Evolutionary conservation across 2,797 vertebrate genomes (phyloP).

Genomic region (Stomatorhinus walkeri): DNA sequence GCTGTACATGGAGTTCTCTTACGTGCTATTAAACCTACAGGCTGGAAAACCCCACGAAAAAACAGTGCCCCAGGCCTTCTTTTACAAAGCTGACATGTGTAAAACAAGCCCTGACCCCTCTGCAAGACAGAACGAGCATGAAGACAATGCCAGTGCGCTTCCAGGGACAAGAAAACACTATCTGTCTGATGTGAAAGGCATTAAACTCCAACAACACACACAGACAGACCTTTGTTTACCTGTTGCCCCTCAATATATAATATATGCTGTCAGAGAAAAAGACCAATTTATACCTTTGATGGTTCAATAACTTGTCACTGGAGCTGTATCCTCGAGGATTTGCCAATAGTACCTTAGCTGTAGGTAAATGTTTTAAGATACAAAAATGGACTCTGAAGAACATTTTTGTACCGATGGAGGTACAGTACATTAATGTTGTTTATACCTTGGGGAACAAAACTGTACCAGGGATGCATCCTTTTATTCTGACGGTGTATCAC

Average conservation of each 20-base stretch:
- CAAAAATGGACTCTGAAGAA: neutral
- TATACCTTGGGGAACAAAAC: neutral
- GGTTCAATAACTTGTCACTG: neutral
- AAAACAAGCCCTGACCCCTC: neutral
- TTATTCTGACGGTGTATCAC: neutral
- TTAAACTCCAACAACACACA: neutral
- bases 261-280: neutral
- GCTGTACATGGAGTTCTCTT: slow-evolving; percentile 12
- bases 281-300: neutral
- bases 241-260: neutral
- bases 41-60: neutral
- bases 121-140: neutral
- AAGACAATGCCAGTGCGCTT: neutral
- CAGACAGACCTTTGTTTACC: neutral
- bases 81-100: neutral
- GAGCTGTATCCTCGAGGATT: neutral
- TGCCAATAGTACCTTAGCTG: neutral
- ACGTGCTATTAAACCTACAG: slow-evolving; percentile 10
- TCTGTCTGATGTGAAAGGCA: neutral
- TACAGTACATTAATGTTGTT: neutral
- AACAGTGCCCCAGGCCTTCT: neutral
- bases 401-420: neutral
- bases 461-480: neutral
- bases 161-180: neutral
- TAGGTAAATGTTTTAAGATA: neutral